A percentile compares a stretch with the other conserved stretches of the same genome.
Evolutionary conservation across 2,113 vertebrate genomes (phyloP).

Genomic region (Mormyrus lacerda): DNA sequence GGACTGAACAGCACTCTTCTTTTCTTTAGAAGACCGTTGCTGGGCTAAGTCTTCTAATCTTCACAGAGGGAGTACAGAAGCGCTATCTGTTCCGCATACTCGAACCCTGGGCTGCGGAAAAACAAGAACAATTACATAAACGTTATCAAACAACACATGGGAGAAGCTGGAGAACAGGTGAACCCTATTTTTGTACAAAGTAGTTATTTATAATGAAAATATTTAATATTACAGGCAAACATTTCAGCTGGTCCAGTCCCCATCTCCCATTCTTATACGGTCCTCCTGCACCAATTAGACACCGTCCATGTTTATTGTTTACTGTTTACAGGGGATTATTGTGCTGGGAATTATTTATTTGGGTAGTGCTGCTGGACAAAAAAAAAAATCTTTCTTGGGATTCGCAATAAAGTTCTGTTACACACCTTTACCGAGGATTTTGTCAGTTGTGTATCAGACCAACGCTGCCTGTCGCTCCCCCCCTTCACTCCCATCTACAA

Average conservation of each 20-base stretch:
- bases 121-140: neutral
- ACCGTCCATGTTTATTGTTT: neutral
- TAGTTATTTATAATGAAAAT: neutral
- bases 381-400: neutral
- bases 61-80: conserved; percentile 51
- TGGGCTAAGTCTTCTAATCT: conserved; percentile 13
- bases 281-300: neutral
- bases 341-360: neutral
- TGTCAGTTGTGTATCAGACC: neutral
- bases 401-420: neutral
- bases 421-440: neutral
- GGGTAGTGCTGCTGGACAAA: neutral
- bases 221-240: neutral
- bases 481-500: neutral
- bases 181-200: neutral
- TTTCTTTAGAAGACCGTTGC: neutral
- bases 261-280: neutral
- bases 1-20: neutral
- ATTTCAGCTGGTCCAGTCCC: neutral
- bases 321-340: neutral
- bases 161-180: neutral
- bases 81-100: conserved; percentile 57
- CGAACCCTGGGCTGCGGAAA: conserved; percentile 51
- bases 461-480: neutral
- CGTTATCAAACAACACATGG: neutral